These are phyloP conservation scores for Achatina immaculata DNA, from an alignment of 1,140 invertebrate genomes.

Conservation along the genomic window DNA sequence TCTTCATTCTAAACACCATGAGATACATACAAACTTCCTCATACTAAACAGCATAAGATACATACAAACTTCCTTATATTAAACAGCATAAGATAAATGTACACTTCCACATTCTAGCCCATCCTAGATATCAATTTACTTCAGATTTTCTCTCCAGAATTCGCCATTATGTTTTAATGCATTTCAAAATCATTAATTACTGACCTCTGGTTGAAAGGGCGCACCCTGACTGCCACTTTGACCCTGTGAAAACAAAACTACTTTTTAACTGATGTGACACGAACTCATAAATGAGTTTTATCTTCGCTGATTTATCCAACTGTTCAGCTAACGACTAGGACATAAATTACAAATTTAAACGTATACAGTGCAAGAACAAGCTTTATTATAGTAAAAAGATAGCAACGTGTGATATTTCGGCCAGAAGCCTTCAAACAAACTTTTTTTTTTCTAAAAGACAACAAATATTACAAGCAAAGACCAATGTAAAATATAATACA, in stretches of 20 bases:
- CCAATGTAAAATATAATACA: too few relatives aligned
- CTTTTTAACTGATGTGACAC: not conserved
- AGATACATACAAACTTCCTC: too few relatives aligned
- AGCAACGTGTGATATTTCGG: too few relatives aligned
- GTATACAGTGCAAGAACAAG: not conserved
- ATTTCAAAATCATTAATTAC: constrained; percentile 11
- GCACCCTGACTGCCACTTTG: constrained; percentile 76
- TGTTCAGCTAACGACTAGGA: not conserved
- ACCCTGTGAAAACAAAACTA: constrained; percentile 65
- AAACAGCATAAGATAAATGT: not conserved
- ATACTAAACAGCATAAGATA: not conserved
- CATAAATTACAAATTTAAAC: not conserved
- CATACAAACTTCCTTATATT: not conserved
- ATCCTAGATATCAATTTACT: not conserved
- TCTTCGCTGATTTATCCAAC: not conserved
- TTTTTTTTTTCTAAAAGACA: too few relatives aligned
- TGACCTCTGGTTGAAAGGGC: constrained; percentile 75
- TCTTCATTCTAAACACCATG: too few relatives aligned
- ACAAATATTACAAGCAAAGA: too few relatives aligned
- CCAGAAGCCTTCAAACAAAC: too few relatives aligned
- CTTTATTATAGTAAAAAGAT: not conserved
- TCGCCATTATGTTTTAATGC: too few relatives aligned
- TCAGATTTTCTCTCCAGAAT: not conserved
- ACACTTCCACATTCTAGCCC: not conserved
- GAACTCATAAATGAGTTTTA: not conserved